A percentile compares a stretch with the other conserved stretches of the same genome.
Conservation (phyloP, 1,140 invertebrate species). For the Melanaphis sacchari region DNA sequence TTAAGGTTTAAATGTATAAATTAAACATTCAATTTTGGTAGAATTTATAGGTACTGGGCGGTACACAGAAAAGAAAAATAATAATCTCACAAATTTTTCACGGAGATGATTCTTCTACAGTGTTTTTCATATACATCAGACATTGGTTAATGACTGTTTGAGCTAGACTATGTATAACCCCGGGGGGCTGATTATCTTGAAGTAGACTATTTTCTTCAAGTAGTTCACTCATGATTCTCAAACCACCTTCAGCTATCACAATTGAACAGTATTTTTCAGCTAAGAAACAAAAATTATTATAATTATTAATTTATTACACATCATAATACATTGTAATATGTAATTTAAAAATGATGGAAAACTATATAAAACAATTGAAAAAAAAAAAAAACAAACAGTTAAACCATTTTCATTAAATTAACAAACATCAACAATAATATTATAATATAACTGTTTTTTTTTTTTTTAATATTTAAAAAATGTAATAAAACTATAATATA, state of each 20-base stretch:
- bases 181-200: neutral
- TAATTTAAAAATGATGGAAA: neutral
- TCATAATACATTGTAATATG: neutral
- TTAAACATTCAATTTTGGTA: conserved; percentile 33
- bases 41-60: neutral
- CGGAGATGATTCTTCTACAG: conserved; percentile 22
- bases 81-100: neutral
- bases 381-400: neutral
- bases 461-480: neutral
- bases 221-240: conserved; percentile 76
- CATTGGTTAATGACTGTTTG: conserved; percentile 52
- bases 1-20: conserved; percentile 12
- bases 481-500: conserved; percentile 61
- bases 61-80: neutral
- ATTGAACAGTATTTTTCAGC: conserved; percentile 90
- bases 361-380: neutral
- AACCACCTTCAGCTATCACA: conserved; percentile 84
- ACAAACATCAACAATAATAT: neutral
- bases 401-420: neutral
- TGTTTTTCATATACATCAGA: conserved; percentile 44
- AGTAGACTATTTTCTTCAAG: conserved; percentile 64
- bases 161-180: conserved; percentile 31
- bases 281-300: conserved; percentile 64
- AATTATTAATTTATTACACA: neutral
- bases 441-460: neutral